These are phyloP conservation scores for Platanista minor DNA, from an alignment of 2,113 vertebrate genomes.

Conservation along the genomic window DNA sequence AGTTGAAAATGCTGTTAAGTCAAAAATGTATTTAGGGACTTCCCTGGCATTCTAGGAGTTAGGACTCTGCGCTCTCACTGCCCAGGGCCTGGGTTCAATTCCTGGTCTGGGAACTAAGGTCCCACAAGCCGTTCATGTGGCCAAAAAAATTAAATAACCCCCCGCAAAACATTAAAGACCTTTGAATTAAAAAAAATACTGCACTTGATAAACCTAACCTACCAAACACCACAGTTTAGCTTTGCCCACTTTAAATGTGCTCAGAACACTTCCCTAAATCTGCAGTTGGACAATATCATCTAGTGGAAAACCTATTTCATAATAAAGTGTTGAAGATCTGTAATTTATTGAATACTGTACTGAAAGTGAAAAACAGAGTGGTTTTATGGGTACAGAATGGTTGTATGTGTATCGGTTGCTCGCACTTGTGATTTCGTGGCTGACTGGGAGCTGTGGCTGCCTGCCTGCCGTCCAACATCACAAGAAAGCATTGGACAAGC, in stretches of 20 bases:
- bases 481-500: background rate
- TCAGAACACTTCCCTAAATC: background rate
- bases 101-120: no score
- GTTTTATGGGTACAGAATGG: background rate
- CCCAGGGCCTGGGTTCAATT: no score
- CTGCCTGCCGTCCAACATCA: background rate
- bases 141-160: no score
- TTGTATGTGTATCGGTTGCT: rapidly evolving
- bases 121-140: no score
- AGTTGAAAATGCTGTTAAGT: background rate
- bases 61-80: no score
- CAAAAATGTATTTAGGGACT: no score
- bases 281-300: background rate
- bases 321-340: background rate
- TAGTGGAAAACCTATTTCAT: background rate
- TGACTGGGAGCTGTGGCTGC: background rate
- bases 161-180: no score
- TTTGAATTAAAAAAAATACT: no score
- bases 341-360: background rate
- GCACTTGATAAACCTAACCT: no score
- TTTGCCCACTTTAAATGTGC: background rate
- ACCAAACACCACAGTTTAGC: background rate
- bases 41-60: no score
- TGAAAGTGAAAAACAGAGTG: background rate
- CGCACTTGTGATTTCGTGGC: rapidly evolving